Conservation (phyloP, 2,113 vertebrate genomes). For the Podilymbus podiceps region DNA sequence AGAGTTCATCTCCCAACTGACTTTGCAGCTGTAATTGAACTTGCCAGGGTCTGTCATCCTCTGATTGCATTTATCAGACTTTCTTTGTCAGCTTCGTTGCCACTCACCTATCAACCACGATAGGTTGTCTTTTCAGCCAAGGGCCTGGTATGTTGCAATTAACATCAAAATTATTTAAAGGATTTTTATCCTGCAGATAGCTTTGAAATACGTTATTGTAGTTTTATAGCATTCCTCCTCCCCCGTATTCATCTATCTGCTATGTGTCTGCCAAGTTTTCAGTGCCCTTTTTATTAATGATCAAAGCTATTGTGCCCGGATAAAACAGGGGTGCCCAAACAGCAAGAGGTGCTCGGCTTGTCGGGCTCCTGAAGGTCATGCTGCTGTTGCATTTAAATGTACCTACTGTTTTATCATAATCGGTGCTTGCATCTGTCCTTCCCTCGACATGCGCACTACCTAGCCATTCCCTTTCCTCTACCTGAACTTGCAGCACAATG, state of each 20-base stretch:
- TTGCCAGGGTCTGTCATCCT: conserved; percentile 43
- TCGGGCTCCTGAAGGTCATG: neutral
- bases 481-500: neutral
- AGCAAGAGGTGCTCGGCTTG: neutral
- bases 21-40: neutral
- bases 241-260: neutral
- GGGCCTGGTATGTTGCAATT: conserved; percentile 2
- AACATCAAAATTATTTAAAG: conserved; percentile 37
- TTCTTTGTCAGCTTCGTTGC: conserved; percentile 30
- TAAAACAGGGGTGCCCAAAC: neutral
- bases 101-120: neutral
- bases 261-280: neutral
- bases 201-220: conserved; percentile 13
- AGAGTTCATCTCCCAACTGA: conserved; percentile 23
- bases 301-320: neutral
- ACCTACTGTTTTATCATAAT: neutral
- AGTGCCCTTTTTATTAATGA: neutral
- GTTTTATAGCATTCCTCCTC: neutral
- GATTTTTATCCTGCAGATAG: neutral
- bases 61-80: conserved; percentile 32
- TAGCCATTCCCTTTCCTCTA: neutral
- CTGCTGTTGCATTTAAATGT: neutral
- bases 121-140: neutral
- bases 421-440: neutral
- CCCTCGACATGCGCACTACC: accelerated